phyloP scores from a whole-genome alignment of 2,888 invertebrate genomes.

The Patella pellucida region DNA sequence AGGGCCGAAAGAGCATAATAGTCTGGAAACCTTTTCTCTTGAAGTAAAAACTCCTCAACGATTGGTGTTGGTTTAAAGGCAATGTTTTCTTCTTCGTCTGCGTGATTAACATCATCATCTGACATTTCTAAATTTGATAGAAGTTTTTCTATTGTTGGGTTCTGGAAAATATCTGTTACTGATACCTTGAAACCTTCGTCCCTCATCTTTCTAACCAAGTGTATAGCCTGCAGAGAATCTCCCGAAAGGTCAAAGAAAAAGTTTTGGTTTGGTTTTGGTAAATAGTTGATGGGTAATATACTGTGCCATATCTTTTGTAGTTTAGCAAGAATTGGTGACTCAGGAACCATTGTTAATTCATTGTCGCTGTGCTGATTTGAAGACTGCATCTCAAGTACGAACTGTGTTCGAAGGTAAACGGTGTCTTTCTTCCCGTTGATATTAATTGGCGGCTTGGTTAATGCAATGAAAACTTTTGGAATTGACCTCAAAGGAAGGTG shows the following conservation, averaged over 20 bases:
- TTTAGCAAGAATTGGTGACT: neutral
- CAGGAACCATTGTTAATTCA: neutral
- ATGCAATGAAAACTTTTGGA: neutral
- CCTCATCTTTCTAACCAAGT: neutral
- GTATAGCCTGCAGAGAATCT: conserved; percentile 1
- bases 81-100: neutral
- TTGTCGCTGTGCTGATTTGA: neutral
- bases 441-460: neutral
- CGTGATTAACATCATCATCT: neutral
- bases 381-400: neutral
- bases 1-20: neutral
- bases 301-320: neutral
- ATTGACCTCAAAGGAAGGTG: neutral
- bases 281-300: neutral
- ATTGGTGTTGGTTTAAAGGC: conserved; percentile 1
- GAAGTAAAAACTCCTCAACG: neutral
- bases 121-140: neutral
- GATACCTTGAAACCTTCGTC: neutral
- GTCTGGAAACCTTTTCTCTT: neutral
- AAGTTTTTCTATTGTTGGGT: neutral
- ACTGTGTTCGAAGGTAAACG: neutral
- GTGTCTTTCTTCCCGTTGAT: neutral
- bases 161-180: neutral
- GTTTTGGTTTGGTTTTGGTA: neutral
- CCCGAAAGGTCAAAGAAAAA: conserved; percentile 1